Evolutionary conservation across 2,888 invertebrate species (phyloP).

Genomic region (Torymus auratus): DNA sequence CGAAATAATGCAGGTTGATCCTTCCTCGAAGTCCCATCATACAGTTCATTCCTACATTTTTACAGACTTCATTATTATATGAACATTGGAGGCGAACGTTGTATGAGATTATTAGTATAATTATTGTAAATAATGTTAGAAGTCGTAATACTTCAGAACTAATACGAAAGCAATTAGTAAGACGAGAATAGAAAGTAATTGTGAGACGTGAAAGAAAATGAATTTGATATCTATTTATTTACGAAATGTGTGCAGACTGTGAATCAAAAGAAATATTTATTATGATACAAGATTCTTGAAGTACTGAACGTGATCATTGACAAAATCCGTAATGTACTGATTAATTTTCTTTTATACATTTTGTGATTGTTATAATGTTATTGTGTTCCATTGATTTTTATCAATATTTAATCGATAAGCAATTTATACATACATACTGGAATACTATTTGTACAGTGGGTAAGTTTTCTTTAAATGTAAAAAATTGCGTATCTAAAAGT

Average conservation of each 20-base stretch:
- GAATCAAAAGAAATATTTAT: conserved; percentile 55
- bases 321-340: conserved; percentile 19
- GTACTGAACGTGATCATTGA: conserved; percentile 34
- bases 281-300: conserved; percentile 43
- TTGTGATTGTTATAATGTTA: conserved; percentile 28
- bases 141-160: conserved; percentile 41
- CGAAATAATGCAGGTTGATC: conserved; percentile 54
- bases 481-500: not conserved
- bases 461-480: conserved; percentile 31
- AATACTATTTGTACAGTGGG: conserved; percentile 32
- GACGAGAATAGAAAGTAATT: conserved; percentile 39
- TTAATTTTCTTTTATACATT: conserved; percentile 32
- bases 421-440: conserved; percentile 34
- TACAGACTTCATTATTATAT: conserved; percentile 40
- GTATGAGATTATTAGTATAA: conserved; percentile 57
- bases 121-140: conserved; percentile 57
- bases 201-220: conserved; percentile 23
- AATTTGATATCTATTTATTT: conserved; percentile 57
- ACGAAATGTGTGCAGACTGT: conserved; percentile 50
- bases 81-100: conserved; percentile 42
- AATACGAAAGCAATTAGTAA: conserved; percentile 38
- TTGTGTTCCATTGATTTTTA: conserved; percentile 21
- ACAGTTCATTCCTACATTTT: conserved; percentile 52
- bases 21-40: conserved; percentile 34
- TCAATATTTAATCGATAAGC: not conserved